These are phyloP conservation scores for Apis florea DNA, from an alignment of 1,140 invertebrate genomes.

Conservation along the genomic window DNA sequence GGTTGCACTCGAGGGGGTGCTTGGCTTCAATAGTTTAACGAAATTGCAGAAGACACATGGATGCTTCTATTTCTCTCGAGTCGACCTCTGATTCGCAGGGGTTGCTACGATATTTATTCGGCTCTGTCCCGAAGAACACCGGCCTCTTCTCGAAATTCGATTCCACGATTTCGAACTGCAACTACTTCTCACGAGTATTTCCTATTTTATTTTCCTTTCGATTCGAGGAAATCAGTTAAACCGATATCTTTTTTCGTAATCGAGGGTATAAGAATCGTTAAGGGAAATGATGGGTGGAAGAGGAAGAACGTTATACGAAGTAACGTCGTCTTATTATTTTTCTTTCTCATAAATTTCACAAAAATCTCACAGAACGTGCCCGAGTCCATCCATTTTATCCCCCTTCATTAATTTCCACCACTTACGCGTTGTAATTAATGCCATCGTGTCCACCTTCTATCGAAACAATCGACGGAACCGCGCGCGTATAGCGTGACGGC, in stretches of 20 bases:
- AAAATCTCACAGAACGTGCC: neutral
- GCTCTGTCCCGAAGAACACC: neutral
- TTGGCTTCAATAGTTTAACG: slow-evolving; percentile 75
- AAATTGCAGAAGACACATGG: slow-evolving; percentile 71
- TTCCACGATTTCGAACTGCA: neutral
- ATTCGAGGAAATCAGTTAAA: neutral
- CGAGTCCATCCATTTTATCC: slow-evolving; percentile 28
- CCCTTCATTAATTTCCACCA: slow-evolving; percentile 54
- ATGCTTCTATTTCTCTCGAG: slow-evolving; percentile 57
- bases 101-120: slow-evolving; percentile 74
- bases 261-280: neutral
- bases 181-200: slow-evolving; percentile 8
- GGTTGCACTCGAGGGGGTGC: slow-evolving; percentile 67
- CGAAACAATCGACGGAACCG: slow-evolving; percentile 54
- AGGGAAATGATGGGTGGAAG: neutral
- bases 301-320: too few relatives aligned
- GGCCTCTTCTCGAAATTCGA: slow-evolving; percentile 12
- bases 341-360: too few relatives aligned
- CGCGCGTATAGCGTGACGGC: slow-evolving; percentile 50
- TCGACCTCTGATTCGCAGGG: slow-evolving; percentile 68
- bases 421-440: slow-evolving; percentile 61
- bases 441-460: slow-evolving; percentile 38
- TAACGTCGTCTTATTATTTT: neutral
- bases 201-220: neutral
- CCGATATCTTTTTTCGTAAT: neutral